These are phyloP conservation scores for Drosophila bunnanda DNA, from an alignment of 2,888 invertebrate genomes.

Conservation along the genomic window DNA sequence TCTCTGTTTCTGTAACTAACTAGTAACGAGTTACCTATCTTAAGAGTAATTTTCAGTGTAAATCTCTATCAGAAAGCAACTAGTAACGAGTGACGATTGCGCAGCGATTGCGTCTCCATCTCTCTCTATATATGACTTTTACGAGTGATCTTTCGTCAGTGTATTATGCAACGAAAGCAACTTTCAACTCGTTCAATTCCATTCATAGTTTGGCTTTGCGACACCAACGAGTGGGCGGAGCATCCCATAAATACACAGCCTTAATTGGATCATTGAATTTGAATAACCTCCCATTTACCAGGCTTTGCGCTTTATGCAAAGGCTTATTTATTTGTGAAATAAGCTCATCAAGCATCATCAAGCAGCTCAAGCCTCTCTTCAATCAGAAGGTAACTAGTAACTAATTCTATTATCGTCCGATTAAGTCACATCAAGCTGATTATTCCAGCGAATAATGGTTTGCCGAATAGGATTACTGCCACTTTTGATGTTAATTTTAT, in stretches of 20 bases:
- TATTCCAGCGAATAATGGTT: neutral
- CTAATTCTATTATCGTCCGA: constrained; percentile 10
- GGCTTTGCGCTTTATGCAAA: constrained; percentile 2
- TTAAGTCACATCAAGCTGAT: constrained; percentile 4
- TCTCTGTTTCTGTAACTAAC: too few species aligned
- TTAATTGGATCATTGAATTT: constrained; percentile 9
- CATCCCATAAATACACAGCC: neutral
- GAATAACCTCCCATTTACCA: constrained; percentile 5
- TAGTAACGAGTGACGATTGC: too few species aligned
- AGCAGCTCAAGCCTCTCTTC: neutral
- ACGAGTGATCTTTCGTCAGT: too few species aligned
- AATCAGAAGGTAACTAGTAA: neutral
- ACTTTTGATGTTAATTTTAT: constrained; percentile 2
- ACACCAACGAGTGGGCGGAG: neutral
- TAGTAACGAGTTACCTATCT: too few species aligned
- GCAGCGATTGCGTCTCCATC: too few species aligned
- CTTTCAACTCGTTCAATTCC: neutral
- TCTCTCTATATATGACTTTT: too few species aligned
- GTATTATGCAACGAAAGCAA: neutral
- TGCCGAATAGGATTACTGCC: neutral
- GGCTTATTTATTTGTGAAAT: neutral
- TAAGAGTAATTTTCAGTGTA: too few species aligned
- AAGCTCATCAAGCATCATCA: neutral
- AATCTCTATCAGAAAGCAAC: too few species aligned
- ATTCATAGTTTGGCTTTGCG: constrained; percentile 1